phyloP scores from a whole-genome alignment of 2,888 invertebrate genomes.

The Eupithecia insigniata region DNA sequence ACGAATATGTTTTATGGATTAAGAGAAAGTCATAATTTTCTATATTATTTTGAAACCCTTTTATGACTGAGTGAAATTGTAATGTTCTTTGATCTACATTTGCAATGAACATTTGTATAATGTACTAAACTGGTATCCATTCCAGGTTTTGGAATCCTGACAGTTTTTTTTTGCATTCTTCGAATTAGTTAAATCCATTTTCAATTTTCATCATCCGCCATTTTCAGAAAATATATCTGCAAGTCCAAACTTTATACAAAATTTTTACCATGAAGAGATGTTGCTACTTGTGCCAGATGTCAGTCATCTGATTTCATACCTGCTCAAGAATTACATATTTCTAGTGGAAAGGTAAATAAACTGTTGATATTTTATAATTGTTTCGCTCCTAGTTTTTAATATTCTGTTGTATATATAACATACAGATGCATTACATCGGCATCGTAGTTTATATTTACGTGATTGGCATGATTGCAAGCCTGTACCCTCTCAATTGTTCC shows the following conservation, averaged over 20 bases:
- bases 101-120: conserved; percentile 10
- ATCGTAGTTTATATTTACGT: conserved; percentile 35
- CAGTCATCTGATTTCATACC: background rate
- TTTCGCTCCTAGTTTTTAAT: conserved; percentile 20
- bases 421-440: conserved; percentile 47
- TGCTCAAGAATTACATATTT: background rate
- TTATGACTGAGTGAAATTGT: conserved; percentile 19
- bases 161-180: no score
- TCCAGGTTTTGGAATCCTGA: no score
- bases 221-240: no score
- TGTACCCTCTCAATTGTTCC: conserved; percentile 59
- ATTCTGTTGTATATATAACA: conserved; percentile 57
- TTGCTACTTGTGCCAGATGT: no score
- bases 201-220: no score
- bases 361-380: conserved; percentile 1
- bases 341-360: background rate
- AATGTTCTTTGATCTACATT: conserved; percentile 39
- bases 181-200: no score
- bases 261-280: background rate
- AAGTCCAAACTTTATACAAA: no score
- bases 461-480: conserved; percentile 63
- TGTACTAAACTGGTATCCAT: background rate
- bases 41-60: conserved; percentile 28
- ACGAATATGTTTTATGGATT: conserved; percentile 54
- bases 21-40: conserved; percentile 37